Percentiles rank a stretch among this genome's conserved stretches.
Evolutionary conservation across 2,113 vertebrate species (phyloP).

Genomic region (Tonatia bakeri): DNA sequence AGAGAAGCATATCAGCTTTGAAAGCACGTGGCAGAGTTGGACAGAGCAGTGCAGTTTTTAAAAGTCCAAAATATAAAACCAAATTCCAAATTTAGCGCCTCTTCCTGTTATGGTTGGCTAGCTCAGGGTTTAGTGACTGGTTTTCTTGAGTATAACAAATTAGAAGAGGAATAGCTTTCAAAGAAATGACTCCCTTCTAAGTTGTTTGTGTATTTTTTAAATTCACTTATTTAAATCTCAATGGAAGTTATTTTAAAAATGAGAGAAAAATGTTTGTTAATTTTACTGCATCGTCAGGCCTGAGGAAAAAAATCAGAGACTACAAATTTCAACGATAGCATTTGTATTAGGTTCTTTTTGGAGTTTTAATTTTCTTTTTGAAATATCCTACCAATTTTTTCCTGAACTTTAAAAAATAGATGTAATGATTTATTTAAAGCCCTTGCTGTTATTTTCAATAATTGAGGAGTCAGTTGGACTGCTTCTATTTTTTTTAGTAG

Average conservation of each 20-base stretch:
- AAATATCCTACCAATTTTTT: background rate
- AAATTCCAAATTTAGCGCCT: background rate
- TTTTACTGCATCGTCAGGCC: background rate
- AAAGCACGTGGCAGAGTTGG: background rate
- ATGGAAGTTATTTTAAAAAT: constrained; percentile 4
- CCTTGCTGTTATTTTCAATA: background rate
- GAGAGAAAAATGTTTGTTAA: background rate
- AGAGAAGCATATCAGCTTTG: background rate
- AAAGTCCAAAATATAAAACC: background rate
- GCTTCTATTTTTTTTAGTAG: background rate
- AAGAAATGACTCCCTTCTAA: background rate
- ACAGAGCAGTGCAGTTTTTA: background rate
- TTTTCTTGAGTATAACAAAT: background rate
- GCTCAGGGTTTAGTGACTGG: background rate
- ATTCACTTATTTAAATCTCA: background rate
- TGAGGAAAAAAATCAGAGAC: background rate
- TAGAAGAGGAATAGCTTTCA: background rate
- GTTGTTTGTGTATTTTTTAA: background rate
- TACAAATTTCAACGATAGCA: background rate
- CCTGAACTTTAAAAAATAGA: background rate
- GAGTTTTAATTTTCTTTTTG: background rate
- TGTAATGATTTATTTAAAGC: background rate
- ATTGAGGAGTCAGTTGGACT: background rate
- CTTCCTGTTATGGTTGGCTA: background rate
- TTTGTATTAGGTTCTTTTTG: background rate